Evolutionary conservation across 2,113 vertebrate species (phyloP), one percentile per base, ranked within the genome.

Genomic region (Oncorhynchus keta): DNA sequence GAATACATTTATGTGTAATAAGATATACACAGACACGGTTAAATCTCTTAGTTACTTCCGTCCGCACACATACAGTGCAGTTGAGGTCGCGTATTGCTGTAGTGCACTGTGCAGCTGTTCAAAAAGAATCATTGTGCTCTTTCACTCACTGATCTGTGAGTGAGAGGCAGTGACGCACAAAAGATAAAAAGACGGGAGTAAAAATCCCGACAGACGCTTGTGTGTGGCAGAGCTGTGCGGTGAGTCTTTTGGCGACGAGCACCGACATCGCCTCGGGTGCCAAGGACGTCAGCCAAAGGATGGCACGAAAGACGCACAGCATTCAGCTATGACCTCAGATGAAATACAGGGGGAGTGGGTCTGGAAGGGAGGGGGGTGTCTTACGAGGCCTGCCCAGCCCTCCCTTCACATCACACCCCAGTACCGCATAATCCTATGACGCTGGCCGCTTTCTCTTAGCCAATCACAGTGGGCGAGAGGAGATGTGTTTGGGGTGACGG

Each of bases 301-400:
- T 16, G 39, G 32, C 74, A 68, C 26, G 14, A 5, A 5, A 3
- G 16, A 72, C 24, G 32, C n/a, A 24, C 48, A 70, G 76, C 51
- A 61, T 66, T 72, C 57, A 61, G 28, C 16, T 32, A 68, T 72
- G 76, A 85, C 81, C 84, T 81, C 79, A 75, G 32, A 67, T 22
- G 14, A 68, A 73, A 8, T 18, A 18, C 66, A 32, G 59, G 9
- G 4, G n/a, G 59, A 22, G 16, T 1, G 51, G 51, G 16, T 14
- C 51, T 18, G 16, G 51, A 55, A 18, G 16, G 51, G 51, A 55
- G 5, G 49, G 14, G 12, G 12, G 12, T 4, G 11, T 51, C 49
- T 51, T 12, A 61, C 20, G n/a, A 24, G n/a, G 59, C 14, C 13
- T 45, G 39, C 39, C 39, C 9, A 45, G 39, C 39, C n/a, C 32